Percentiles rank a stretch among this genome's conserved stretches.
phyloP scores from a whole-genome alignment of 2,888 invertebrate species.

The Punctoribates punctum region DNA sequence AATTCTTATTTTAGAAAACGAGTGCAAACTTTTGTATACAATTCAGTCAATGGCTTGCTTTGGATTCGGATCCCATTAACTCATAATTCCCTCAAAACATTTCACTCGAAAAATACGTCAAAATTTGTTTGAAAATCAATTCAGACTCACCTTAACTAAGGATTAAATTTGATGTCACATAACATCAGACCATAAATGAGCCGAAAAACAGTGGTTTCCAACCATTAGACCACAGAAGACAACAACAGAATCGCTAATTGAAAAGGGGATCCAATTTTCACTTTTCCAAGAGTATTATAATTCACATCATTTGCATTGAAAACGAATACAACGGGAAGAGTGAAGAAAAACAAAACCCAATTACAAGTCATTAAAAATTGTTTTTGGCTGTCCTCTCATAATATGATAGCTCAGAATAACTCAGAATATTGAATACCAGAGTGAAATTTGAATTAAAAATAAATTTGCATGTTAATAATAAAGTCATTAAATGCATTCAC shows the following conservation, averaged over 20 bases:
- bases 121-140: background rate
- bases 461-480: background rate
- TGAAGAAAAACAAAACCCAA: background rate
- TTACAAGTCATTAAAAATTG: background rate
- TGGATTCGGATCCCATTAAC: too few relatives aligned
- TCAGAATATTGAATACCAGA: background rate
- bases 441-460: background rate
- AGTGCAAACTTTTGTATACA: constrained; percentile 4
- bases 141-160: background rate
- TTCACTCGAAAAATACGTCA: too few relatives aligned
- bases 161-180: background rate
- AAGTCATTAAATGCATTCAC: background rate
- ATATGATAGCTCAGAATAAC: background rate
- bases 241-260: background rate
- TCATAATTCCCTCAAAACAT: too few relatives aligned
- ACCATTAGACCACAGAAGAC: background rate
- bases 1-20: constrained; percentile 15
- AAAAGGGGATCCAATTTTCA: background rate
- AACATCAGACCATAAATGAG: background rate
- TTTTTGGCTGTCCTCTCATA: background rate
- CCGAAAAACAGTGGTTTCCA: too few relatives aligned
- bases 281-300: background rate
- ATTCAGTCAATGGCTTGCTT: background rate
- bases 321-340: background rate
- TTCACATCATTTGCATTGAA: constrained; percentile 2